Evolutionary conservation across 2,888 invertebrate genomes (phyloP).

Genomic region (Chrysotoxum bicinctum): DNA sequence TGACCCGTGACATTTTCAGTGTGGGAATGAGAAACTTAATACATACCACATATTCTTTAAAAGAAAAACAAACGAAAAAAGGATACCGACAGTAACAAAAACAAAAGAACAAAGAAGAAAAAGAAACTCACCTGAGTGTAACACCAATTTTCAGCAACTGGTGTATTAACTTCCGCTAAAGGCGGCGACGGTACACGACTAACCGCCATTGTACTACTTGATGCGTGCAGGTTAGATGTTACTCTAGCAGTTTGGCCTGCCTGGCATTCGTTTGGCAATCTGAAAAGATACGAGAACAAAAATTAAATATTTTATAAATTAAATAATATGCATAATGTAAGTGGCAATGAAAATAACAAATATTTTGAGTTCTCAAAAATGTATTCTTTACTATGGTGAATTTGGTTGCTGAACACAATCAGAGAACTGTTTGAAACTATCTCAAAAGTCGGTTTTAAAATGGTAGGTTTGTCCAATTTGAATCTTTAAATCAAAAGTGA

Average conservation of each 20-base stretch:
- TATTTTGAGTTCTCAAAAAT: background rate
- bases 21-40: slow-evolving; percentile 55
- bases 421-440: too few species aligned
- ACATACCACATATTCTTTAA: slow-evolving; percentile 8
- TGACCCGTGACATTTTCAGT: slow-evolving; percentile 1
- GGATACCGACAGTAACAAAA: background rate
- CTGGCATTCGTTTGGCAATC: slow-evolving; percentile 91
- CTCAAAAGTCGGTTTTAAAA: too few species aligned
- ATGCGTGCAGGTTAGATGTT: slow-evolving; percentile 89
- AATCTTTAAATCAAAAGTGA: too few species aligned
- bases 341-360: background rate
- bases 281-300: slow-evolving; percentile 82
- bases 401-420: background rate
- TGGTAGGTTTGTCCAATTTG: too few species aligned
- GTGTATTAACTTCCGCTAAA: slow-evolving; percentile 96
- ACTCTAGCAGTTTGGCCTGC: slow-evolving; percentile 93
- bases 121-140: slow-evolving; percentile 94
- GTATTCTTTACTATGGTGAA: background rate
- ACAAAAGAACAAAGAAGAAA: background rate
- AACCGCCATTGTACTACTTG: slow-evolving; percentile 96
- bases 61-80: slow-evolving; percentile 8
- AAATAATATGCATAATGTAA: background rate
- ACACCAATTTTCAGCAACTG: slow-evolving; percentile 99
- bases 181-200: slow-evolving; percentile 98
- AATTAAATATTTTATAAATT: background rate